Base-by-base conservation (phyloP, 2,797 vertebrate genomes). In the Lithobates sylvaticus region DNA sequence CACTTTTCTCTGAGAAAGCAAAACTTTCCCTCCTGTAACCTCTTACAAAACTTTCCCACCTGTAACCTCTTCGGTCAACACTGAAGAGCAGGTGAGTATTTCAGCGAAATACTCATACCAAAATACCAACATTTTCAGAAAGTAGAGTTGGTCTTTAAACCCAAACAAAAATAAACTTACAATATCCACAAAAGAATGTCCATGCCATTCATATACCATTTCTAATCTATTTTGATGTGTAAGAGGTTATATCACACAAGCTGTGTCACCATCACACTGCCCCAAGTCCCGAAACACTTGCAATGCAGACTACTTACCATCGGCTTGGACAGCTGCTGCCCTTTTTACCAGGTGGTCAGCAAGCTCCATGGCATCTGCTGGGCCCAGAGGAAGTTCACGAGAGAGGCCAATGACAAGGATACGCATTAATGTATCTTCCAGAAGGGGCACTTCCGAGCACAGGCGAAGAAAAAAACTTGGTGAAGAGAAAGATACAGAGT, bases 361-460 rank as follows among this genome's bases (percentile, higher is more conserved):
- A 0, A 99, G 96, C 92, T 99, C 98, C 98, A 99, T 99, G 91
- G 98, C 98, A 0, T 99, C 98, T 0, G 98, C 98, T 0, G 98
- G 98, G 75, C 98, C 98, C 0, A 99, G 96, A 0, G 98, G 97
- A 61, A 99, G 93, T 81, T 99, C 98, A 0, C 98, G 96, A 0
- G 98, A 99, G 88, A 99, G 90, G 0, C 98, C 98, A 0, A 99
- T 99, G 84, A 99, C 98, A 0, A 99, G 95, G 85, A 99, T 96
- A 26, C 98, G 96, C 98, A 99, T 99, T 83, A 99, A 94, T 0
- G 98, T 99, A 93, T 99, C 98, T 90, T 99, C 98, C 78, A 99
- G 91, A 88, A 99, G 95, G 6, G 98, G 98, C 84, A 99, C 98
- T 92, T 99, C 98, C 0, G 98, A 99, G 94, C 98, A 99, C 70